These are phyloP conservation scores for Temnothorax rugatulus DNA, from an alignment of 2,888 invertebrate species.

Conservation along the genomic window DNA sequence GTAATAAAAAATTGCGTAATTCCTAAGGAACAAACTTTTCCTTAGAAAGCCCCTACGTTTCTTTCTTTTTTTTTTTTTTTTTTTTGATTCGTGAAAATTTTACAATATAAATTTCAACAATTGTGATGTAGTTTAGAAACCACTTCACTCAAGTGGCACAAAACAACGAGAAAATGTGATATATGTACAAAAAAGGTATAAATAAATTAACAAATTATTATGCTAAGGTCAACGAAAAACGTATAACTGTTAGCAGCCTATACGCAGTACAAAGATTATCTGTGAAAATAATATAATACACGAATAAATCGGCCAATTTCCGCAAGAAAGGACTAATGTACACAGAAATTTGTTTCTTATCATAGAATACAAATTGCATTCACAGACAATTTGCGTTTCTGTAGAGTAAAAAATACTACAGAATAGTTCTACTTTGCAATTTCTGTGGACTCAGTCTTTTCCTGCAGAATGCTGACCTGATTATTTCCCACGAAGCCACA, in stretches of 20 bases:
- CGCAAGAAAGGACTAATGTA: slow-evolving; percentile 20
- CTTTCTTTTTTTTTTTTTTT: slow-evolving; percentile 44
- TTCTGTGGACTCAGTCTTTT: not conserved
- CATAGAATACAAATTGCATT: slow-evolving; percentile 38
- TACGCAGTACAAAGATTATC: slow-evolving; percentile 70
- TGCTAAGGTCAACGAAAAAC: slow-evolving; percentile 70
- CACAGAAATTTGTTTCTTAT: slow-evolving; percentile 18
- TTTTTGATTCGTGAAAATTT: slow-evolving; percentile 65
- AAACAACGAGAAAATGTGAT: slow-evolving; percentile 75
- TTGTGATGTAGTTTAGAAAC: slow-evolving; percentile 68
- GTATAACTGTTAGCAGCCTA: slow-evolving; percentile 65
- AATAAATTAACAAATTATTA: slow-evolving; percentile 81
- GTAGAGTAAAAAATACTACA: slow-evolving; percentile 1
- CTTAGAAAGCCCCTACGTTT: slow-evolving; percentile 69
- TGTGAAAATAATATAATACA: slow-evolving; percentile 74
- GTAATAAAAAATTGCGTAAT: slow-evolving; percentile 65
- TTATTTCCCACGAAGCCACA: slow-evolving; percentile 79
- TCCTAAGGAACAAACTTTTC: slow-evolving; percentile 73
- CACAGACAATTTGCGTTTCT: slow-evolving; percentile 14
- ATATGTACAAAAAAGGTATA: slow-evolving; percentile 80
- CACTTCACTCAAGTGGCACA: slow-evolving; percentile 70
- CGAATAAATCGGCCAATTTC: slow-evolving; percentile 61
- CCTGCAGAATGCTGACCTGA: slow-evolving; percentile 48
- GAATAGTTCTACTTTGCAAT: not conserved
- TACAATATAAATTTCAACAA: slow-evolving; percentile 69